Evolutionary conservation across 2,113 vertebrate genomes (phyloP), one percentile per base, ranked within the genome.

Genomic region (Onychostruthus taczanowskii): DNA sequence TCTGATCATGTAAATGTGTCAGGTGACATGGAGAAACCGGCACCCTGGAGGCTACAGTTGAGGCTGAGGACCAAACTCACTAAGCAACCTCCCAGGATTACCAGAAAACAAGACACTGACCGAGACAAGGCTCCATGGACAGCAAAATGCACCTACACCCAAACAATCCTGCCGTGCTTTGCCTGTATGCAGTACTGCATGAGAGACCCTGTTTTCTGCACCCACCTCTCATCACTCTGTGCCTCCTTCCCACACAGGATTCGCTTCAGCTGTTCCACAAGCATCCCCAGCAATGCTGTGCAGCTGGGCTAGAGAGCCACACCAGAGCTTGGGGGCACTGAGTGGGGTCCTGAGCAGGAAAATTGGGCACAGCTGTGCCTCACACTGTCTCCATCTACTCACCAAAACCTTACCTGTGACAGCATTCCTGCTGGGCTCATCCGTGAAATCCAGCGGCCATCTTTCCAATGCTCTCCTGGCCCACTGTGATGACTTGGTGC

Each of bases 31-130:
- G 27, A 58, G 62, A 75, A 68, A 33, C 33, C 0, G 0, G 15
- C 5, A 10, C 5, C 43, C 7, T 0, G 0, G 28, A 50, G 61
- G 21, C 52, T 16, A 6, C 13, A 3, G 27, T 13, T 1, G 2
- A 90, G 16, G 17, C 44, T 9, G n/a, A 53, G 10, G 50, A 88
- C 13, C 21, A 26, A 17, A 72, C 3, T 3, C 24, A 11, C 28
- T 5, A 4, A 90, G 16, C 7, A 78, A 59, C 30, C 15, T 50
- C 43, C 47, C 37, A 46, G n/a, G 10, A 21, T 7, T 22, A 31
- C 18, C 55, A 58, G 47, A 69, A 39, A 8, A 17, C 55, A 44
- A 62, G 41, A 37, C 26, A 28, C 12, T 5, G 0, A 19, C 22
- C 10, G 6, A 43, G 39, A 59, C 9, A 33, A 62, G 16, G 43